A percentile compares a stretch with the other conserved stretches of the same genome.
Evolutionary conservation across 1,140 invertebrate species (phyloP).

Genomic region (Chironomus striatipennis): DNA sequence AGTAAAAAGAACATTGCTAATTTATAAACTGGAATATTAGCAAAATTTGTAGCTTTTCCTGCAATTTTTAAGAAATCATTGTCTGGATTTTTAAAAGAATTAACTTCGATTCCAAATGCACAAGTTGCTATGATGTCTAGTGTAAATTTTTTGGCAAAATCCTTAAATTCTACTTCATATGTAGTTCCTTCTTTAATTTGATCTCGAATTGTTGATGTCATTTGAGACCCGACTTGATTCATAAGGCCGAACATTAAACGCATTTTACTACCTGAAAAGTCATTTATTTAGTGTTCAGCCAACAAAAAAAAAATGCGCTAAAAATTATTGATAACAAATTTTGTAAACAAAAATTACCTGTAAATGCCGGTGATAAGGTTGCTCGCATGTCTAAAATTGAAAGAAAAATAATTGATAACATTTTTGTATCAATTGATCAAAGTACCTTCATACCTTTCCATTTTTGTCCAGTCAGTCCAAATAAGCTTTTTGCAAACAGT

Average conservation of each 20-base stretch:
- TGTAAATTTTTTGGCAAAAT: slow-evolving; percentile 42
- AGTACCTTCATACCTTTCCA: slow-evolving; percentile 38
- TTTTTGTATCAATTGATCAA: not conserved
- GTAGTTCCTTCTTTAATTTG: slow-evolving; percentile 24
- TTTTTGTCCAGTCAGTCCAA: slow-evolving; percentile 35
- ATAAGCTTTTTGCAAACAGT: slow-evolving; percentile 36
- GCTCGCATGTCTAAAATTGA: slow-evolving; percentile 35
- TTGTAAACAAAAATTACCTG: slow-evolving; percentile 25
- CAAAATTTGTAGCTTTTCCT: slow-evolving; percentile 35
- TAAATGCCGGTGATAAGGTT: slow-evolving; percentile 43
- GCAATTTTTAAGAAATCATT: slow-evolving; percentile 46
- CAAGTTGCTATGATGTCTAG: slow-evolving; percentile 46
- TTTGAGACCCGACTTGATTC: slow-evolving; percentile 30
- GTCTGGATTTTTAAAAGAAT: slow-evolving; percentile 43
- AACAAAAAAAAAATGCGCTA: too few species aligned
- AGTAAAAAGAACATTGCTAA: slow-evolving; percentile 25
- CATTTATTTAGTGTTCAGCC: too few species aligned
- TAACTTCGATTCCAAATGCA: slow-evolving; percentile 46
- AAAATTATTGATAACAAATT: too few species aligned
- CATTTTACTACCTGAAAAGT: slow-evolving; percentile 39
- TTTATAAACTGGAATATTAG: slow-evolving; percentile 24
- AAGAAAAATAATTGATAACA: not conserved
- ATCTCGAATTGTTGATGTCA: slow-evolving; percentile 29
- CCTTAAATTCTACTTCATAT: slow-evolving; percentile 41
- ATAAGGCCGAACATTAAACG: slow-evolving; percentile 39